Evolutionary conservation across 30 jellyfish, hydroid and myxozoan genomes (phyloP).

Genomic region (Hydractinia symbiolongicarpus): DNA sequence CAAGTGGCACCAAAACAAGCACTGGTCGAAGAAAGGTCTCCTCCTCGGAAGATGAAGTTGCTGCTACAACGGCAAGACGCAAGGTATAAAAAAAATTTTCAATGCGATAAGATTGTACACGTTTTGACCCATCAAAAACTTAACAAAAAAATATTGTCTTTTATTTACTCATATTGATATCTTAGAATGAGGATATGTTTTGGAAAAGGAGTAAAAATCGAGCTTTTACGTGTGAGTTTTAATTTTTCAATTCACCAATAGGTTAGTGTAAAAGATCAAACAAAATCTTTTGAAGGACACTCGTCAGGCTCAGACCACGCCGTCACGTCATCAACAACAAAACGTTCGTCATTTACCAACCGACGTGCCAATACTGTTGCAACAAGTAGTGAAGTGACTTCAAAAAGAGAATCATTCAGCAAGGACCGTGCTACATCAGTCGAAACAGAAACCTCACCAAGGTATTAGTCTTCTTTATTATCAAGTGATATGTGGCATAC

Average conservation of each 20-base stretch:
- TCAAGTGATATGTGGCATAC: too few relatives aligned
- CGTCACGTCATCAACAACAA: background rate
- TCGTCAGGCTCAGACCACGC: background rate
- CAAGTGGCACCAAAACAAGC: background rate
- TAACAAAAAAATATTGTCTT: background rate
- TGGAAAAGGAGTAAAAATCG: too few relatives aligned
- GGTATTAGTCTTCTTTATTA: too few relatives aligned
- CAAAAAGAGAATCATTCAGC: background rate
- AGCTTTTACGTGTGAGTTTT: too few relatives aligned
- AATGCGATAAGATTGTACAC: background rate
- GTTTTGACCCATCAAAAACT: background rate
- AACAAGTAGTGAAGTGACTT: background rate
- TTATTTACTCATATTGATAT: background rate
- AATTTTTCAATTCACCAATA: background rate
- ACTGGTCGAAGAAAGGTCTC: background rate
- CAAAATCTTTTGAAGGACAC: background rate
- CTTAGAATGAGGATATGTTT: too few relatives aligned
- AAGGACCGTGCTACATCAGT: conserved; percentile 14
- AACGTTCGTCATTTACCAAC: background rate
- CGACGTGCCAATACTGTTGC: conserved; percentile 12
- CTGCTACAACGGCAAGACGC: background rate
- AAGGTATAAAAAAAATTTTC: background rate
- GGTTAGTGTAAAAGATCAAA: background rate
- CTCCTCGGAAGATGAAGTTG: background rate
- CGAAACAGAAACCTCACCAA: background rate